Percentiles rank a stretch among this genome's conserved stretches.
phyloP scores from a whole-genome alignment of 2,888 invertebrate genomes.

The Orthonevra nobilis region DNA sequence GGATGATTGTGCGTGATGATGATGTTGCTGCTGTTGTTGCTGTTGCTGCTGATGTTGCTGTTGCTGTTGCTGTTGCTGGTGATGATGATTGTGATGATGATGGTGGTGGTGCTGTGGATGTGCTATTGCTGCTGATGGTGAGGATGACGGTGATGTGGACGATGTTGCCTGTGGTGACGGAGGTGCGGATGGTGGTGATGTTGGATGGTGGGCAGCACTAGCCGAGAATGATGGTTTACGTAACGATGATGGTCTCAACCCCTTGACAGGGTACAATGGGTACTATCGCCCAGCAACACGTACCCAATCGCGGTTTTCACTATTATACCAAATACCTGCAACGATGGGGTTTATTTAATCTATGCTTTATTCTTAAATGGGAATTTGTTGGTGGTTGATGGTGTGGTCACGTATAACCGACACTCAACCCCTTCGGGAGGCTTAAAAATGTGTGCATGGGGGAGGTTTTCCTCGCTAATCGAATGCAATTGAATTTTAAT shows the following conservation, averaged over 20 bases:
- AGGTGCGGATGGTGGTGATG: slow-evolving; percentile 76
- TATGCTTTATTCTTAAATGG: slow-evolving; percentile 44
- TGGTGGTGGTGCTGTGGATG: slow-evolving; percentile 53
- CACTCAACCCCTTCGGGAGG: background rate
- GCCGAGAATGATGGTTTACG: slow-evolving; percentile 78
- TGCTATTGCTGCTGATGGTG: slow-evolving; percentile 59
- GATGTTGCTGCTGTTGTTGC: slow-evolving; percentile 50
- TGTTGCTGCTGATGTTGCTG: slow-evolving; percentile 52
- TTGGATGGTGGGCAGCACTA: slow-evolving; percentile 75
- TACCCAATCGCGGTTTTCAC: slow-evolving; percentile 80
- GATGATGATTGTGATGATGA: slow-evolving; percentile 57
- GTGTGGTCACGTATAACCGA: background rate
- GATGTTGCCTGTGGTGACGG: slow-evolving; percentile 69
- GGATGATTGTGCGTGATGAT: slow-evolving; percentile 62
- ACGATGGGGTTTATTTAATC: slow-evolving; percentile 64
- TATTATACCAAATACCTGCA: slow-evolving; percentile 80
- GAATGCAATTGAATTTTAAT: slow-evolving; percentile 38
- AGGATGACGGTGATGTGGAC: slow-evolving; percentile 59
- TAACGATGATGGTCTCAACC: slow-evolving; percentile 79
- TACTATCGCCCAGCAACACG: slow-evolving; percentile 81
- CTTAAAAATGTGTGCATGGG: background rate
- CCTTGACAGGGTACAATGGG: slow-evolving; percentile 80
- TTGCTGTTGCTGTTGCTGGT: slow-evolving; percentile 56
- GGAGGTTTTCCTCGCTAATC: slow-evolving; percentile 21
- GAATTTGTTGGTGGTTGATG: slow-evolving; percentile 4